A percentile compares a stretch with the other conserved stretches of the same genome.
These are phyloP conservation scores for Oxycera nigricornis DNA, from an alignment of 2,888 invertebrate species.

Conservation along the genomic window DNA sequence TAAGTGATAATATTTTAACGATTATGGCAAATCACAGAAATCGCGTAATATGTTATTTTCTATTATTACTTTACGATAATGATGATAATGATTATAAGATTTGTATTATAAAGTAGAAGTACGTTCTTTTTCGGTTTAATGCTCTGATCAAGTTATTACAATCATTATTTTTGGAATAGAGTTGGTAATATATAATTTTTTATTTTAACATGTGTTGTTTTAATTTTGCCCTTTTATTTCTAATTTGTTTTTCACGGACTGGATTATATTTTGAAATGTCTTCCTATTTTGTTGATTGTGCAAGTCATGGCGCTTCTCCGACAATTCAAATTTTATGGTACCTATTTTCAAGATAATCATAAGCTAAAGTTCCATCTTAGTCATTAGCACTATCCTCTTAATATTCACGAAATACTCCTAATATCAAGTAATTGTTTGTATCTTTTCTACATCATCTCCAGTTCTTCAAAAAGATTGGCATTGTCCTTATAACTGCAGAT, in stretches of 20 bases:
- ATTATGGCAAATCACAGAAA: constrained; percentile 18
- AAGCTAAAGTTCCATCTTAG: no score
- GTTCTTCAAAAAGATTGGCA: no score
- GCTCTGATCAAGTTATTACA: constrained; percentile 30
- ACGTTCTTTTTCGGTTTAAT: constrained; percentile 32
- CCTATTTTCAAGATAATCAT: no score
- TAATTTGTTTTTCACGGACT: neutral
- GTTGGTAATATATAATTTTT: constrained; percentile 48
- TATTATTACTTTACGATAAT: constrained; percentile 32
- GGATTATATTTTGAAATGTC: no score
- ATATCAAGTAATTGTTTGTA: neutral
- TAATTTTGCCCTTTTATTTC: constrained; percentile 9
- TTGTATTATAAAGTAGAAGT: constrained; percentile 36
- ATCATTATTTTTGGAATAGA: constrained; percentile 45
- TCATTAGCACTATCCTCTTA: no score
- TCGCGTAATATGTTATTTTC: constrained; percentile 26
- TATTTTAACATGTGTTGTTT: constrained; percentile 39
- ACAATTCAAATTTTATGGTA: no score
- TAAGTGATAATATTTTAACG: constrained; percentile 18
- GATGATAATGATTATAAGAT: constrained; percentile 27
- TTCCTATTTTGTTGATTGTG: no score
- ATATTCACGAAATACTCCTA: neutral
- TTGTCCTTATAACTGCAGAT: no score
- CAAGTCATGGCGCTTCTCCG: no score
- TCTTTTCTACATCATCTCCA: neutral